phyloP scores from a whole-genome alignment of 1,140 invertebrate species.

The Drosophila yakuba region DNA sequence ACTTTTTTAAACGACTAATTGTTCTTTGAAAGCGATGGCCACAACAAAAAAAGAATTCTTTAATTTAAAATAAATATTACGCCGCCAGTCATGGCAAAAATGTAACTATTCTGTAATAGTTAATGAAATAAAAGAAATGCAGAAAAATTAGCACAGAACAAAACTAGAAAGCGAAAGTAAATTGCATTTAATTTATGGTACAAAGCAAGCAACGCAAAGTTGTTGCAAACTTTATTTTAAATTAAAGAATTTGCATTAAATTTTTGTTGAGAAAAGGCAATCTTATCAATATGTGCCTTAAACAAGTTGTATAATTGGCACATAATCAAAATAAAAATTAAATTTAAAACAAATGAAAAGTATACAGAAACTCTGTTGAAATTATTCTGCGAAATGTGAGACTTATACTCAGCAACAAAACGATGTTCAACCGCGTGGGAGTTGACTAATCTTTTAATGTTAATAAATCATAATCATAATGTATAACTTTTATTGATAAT shows the following conservation, averaged over 20 bases:
- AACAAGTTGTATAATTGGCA: slow-evolving; percentile 27
- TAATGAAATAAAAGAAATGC: slow-evolving; percentile 27
- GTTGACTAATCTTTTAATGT: slow-evolving; percentile 37
- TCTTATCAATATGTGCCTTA: slow-evolving; percentile 65
- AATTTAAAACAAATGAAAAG: slow-evolving; percentile 27
- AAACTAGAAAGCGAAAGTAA: slow-evolving; percentile 39
- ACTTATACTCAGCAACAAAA: slow-evolving; percentile 62
- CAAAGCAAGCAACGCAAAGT: slow-evolving; percentile 41
- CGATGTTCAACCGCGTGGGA: slow-evolving; percentile 11
- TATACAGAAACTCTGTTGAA: slow-evolving; percentile 47
- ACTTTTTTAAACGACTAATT: slow-evolving; percentile 19
- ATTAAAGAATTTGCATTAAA: slow-evolving; percentile 67
- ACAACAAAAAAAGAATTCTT: slow-evolving; percentile 60
- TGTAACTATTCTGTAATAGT: slow-evolving; percentile 25
- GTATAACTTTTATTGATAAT: slow-evolving; percentile 44
- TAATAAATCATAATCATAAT: slow-evolving; percentile 43
- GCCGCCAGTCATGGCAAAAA: slow-evolving; percentile 2
- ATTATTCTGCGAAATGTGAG: slow-evolving; percentile 57
- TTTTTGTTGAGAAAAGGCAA: slow-evolving; percentile 32
- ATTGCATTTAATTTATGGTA: slow-evolving; percentile 82
- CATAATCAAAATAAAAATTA: slow-evolving; percentile 39
- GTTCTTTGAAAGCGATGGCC: slow-evolving; percentile 16
- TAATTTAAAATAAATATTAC: slow-evolving; percentile 65
- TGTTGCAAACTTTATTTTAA: slow-evolving; percentile 59
- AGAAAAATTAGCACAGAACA: slow-evolving; percentile 34